Base-by-base conservation (phyloP, 2,888 invertebrate genomes). In the Ophion slaviceki region DNA sequence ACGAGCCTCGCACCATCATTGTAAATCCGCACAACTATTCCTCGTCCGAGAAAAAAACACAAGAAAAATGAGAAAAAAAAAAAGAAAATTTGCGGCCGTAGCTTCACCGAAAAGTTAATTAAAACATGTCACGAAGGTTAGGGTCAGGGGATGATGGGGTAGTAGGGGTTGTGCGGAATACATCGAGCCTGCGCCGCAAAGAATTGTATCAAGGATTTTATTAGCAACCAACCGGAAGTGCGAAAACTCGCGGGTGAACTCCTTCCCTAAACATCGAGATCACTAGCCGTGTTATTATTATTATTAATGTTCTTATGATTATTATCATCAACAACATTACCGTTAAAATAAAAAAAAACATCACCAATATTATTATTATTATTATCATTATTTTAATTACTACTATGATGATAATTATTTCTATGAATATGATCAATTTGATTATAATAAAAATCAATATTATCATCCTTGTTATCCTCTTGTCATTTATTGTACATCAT, bases 1-100 rank as follows among this genome's bases (percentile, higher is more conserved):
- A 62, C 28, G 36, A 68, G 36, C 24, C 47, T 68, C 47, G 66
- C 36, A 32, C 8, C 32, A 17, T 17, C 5, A 4, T 75, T 76
- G 84, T 76, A 74, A 83, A 70, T 70, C 53, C 79, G 75, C 84
- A 71, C 75, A 80, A 84, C 80, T 76, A 76, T 80, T 80, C 47
- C 47, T 59, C 40, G 70, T 32, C 47, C n/a, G 24, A 24, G 66
- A 66, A 57, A n/a, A 57, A 53, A 53, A 53, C 17, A 53, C 53
- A 53, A 17, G 11, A 53, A 53, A 17, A 53, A 53, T 11, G 11
- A 5, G 5, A 14, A 53, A 53, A 53, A 17, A 53, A 17, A 17
- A 53, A 53, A 53, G 2, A 53, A 11, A 53, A 53, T 53, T 53
- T 28, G 57, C 32, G 36, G 40, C 36, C 8, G 10, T 6, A 59